Base-by-base conservation (phyloP, 2,797 vertebrate genomes). In the Remorina albescens region DNA sequence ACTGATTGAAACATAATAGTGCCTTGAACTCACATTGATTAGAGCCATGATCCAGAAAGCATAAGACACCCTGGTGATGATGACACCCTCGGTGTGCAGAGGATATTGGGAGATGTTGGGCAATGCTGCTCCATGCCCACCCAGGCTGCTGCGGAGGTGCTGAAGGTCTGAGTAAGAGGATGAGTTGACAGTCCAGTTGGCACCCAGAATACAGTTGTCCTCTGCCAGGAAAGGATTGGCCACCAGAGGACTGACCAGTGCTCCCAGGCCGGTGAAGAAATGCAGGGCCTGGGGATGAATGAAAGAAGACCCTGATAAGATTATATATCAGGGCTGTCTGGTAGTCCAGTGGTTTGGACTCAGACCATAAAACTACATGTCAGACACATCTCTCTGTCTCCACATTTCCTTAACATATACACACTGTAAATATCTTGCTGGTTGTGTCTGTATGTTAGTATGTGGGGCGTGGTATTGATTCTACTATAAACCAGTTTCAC, bases 41-140 rank as follows among this genome's bases (percentile, higher is more conserved):
- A 98, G 82, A 47, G 97, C 97, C 96, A 99, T 99, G 92, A 98
- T 98, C 98, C 97, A 99, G 94, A 99, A 99, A 61, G 98, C 97
- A 0, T 97, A 98, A 26, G 96, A 96, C 44, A 98, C 95, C 0
- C 85, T 93, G 0, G 96, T 96, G 72, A 95, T 87, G 30, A 94
- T 83, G 41, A 90, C 28, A 0, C 94, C 95, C 18, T 96, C 87
- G 0, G 92, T 91, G 9, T 94, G 88, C 42, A 95, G 90, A 46
- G 84, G 90, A 4, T 95, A 93, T 11, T 86, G 83, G 0, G 96
- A 95, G 63, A 94, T 79, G 73, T 98, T 97, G 81, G 86, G 1
- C 11, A 89, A 82, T 0, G 80, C 85, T 2, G 55, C 67, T 28
- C 92, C 94, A 0, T 78, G 82, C 6, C 93, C 95, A 0, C 89